Evolutionary conservation across 1,140 invertebrate genomes (phyloP).

Genomic region (Pogonus chalceus): DNA sequence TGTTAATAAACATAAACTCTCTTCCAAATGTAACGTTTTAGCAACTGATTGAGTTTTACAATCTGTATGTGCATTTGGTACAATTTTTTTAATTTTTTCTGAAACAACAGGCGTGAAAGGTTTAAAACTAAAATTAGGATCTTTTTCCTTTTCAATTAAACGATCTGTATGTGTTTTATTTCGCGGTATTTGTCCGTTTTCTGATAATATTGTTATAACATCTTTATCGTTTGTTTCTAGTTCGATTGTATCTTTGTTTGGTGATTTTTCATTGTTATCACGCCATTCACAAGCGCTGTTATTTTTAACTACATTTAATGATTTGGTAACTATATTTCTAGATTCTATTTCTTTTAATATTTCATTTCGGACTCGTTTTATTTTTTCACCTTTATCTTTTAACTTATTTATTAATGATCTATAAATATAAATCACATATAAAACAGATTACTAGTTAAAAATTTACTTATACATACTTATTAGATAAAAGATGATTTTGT

Average conservation of each 20-base stretch:
- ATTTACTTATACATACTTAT: background rate
- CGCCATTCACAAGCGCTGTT: background rate
- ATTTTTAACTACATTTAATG: background rate
- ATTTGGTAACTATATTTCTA: background rate
- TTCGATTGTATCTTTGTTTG: background rate
- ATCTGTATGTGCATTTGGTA: background rate
- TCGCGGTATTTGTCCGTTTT: background rate
- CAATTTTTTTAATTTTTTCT: background rate
- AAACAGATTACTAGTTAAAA: background rate
- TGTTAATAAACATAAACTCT: background rate
- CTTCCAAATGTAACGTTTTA: background rate
- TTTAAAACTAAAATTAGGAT: background rate
- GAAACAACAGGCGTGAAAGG: background rate
- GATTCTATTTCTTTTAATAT: background rate
- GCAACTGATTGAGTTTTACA: background rate
- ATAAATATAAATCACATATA: background rate
- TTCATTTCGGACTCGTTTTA: background rate
- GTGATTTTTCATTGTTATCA: background rate
- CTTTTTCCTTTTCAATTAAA: slow-evolving; percentile 1
- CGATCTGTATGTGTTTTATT: background rate
- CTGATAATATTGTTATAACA: background rate
- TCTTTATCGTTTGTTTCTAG: background rate
- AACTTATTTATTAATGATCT: slow-evolving; percentile 4
- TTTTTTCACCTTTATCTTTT: background rate
- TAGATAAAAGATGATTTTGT: background rate